Evolutionary conservation across 2,797 vertebrate species (phyloP), one percentile per base, ranked within the genome.

Genomic region (Leptatherina wallacei): DNA sequence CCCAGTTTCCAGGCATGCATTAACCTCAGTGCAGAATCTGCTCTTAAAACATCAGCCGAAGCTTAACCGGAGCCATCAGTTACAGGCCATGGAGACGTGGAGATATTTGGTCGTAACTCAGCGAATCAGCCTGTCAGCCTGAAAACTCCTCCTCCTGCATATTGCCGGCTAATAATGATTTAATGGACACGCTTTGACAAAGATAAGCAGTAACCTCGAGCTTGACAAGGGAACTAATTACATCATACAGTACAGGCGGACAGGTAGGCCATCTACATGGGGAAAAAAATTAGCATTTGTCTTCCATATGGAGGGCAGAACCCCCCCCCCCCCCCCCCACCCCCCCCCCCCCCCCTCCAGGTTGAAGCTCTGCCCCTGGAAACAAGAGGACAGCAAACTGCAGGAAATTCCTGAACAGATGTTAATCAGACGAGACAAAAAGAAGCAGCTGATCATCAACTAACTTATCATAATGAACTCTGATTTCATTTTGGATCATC

Each of bases 41-140:
- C 90, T 86, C 88, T 88, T 91, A 82, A 89, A 69, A 69, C 85
- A 89, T 82, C 75, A 57, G 58, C 71, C 78, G 64, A 9, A 51
- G 69, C 77, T 78, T 86, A 80, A 70, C 75, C 68, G 73, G 78
- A 82, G 75, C 84, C 81, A 91, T 92, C 87, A 88, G 86, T 93
- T 90, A 89, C 5, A 63, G 75, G 78, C 82, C 75, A 61, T 83
- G 83, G 77, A 74, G 80, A 82, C 68, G 11, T 61, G 3, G 79
- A 67, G 65, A 89, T 85, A 88, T 92, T 91, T 87, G 85, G 78
- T 83, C 84, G 82, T 93, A 91, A 89, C 69, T 88, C 90, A 88
- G 65, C 27, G 72, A 71, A 57, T 5, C 40, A 30, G 78, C 75
- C 73, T 74, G 47, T 52, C 79, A 79, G 83, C 75, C 80, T 69